phyloP scores from a whole-genome alignment of 2,888 invertebrate genomes.

The Heliconius ethilla region DNA sequence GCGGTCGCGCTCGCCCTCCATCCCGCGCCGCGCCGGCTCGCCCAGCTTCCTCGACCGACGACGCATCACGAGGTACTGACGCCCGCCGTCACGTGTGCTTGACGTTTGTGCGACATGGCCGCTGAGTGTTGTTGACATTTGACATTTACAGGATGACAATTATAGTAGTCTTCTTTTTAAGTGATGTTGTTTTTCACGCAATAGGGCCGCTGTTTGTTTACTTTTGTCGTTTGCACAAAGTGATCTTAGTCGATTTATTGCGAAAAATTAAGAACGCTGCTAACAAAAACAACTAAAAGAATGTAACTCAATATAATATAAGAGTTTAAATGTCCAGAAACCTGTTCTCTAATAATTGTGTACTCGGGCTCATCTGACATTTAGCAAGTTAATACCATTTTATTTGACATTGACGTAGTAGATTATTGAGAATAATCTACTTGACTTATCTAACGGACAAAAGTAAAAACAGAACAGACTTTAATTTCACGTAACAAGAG shows the following conservation, averaged over 20 bases:
- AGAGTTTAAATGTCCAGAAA: too few species aligned
- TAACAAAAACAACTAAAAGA: too few species aligned
- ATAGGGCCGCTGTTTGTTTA: neutral
- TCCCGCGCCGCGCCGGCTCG: conserved; percentile 94
- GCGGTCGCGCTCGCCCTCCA: conserved; percentile 90
- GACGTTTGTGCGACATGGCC: conserved; percentile 23
- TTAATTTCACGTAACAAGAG: neutral
- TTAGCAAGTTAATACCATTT: neutral
- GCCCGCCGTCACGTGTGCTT: conserved; percentile 15
- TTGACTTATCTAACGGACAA: neutral
- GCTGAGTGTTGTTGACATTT: neutral
- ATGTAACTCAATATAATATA: too few species aligned
- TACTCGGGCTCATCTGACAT: too few species aligned
- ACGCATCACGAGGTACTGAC: conserved; percentile 94
- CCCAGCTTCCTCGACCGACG: conserved; percentile 96
- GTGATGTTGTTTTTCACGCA: too few species aligned
- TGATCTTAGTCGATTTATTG: neutral
- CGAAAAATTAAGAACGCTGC: too few species aligned
- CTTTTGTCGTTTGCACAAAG: neutral
- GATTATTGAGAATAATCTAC: neutral
- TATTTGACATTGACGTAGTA: neutral
- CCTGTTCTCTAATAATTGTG: too few species aligned
- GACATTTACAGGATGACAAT: neutral
- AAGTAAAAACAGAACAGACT: neutral
- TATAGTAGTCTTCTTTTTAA: neutral